These are phyloP conservation scores for Cinclus cinclus DNA, from an alignment of 2,113 vertebrate species.

Conservation along the genomic window DNA sequence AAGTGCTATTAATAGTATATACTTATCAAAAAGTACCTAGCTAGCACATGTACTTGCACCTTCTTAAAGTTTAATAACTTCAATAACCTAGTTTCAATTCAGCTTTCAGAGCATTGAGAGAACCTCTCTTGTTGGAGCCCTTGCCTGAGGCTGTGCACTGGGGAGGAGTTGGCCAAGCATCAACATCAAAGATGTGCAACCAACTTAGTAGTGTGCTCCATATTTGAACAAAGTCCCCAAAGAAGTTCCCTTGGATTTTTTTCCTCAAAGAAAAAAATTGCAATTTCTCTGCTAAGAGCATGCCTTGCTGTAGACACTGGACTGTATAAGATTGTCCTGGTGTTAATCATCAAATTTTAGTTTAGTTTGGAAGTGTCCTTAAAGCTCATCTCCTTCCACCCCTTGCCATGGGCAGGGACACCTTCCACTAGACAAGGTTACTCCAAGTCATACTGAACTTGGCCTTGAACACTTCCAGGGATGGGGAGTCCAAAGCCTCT, in stretches of 20 bases:
- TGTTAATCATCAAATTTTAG: background rate
- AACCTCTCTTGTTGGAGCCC: background rate
- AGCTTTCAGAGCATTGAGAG: background rate
- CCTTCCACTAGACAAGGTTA: background rate
- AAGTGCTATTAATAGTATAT: conserved; percentile 26
- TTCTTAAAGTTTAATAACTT: conserved; percentile 53
- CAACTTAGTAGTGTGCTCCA: background rate
- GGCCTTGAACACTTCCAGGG: background rate
- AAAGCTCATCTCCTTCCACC: background rate
- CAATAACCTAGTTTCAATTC: conserved; percentile 9
- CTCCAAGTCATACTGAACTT: accelerated
- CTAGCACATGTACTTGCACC: background rate
- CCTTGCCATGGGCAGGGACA: background rate
- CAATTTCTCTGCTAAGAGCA: background rate
- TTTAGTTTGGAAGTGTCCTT: background rate
- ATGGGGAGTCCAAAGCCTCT: background rate
- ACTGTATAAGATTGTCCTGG: background rate
- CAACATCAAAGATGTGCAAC: background rate
- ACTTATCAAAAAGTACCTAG: conserved; percentile 42
- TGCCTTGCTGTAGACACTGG: background rate
- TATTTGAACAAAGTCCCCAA: background rate
- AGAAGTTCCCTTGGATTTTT: background rate
- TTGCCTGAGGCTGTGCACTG: background rate
- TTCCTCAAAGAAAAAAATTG: background rate
- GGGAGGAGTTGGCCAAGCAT: background rate